phyloP scores from a whole-genome alignment of 2,797 vertebrate species.

The Brotula barbata region DNA sequence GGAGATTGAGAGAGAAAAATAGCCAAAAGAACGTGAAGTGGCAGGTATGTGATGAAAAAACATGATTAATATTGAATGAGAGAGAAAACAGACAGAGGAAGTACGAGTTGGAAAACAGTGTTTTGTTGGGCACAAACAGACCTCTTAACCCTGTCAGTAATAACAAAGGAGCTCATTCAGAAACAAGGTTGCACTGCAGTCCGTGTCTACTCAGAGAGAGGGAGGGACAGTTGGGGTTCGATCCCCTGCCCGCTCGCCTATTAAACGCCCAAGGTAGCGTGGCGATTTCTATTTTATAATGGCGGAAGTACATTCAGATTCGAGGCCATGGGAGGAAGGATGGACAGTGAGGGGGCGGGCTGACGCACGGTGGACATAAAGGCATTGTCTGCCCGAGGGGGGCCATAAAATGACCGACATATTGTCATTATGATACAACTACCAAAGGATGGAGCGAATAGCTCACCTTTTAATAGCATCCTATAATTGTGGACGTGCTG shows the following conservation, averaged over 20 bases:
- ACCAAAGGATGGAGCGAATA: too few species aligned
- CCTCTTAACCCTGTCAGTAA: conserved; percentile 49
- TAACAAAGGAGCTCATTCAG: conserved; percentile 50
- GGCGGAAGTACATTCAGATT: conserved; percentile 45
- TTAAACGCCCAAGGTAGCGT: conserved; percentile 54
- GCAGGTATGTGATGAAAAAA: too few species aligned
- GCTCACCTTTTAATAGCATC: too few species aligned
- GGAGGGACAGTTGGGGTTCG: conserved; percentile 38
- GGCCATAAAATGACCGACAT: conserved; percentile 28
- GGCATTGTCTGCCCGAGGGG: conserved; percentile 14
- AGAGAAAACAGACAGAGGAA: conserved; percentile 2
- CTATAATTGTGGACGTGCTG: too few species aligned
- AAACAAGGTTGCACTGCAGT: conserved; percentile 55
- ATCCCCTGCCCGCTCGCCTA: conserved; percentile 34
- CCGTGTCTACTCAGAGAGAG: conserved; percentile 12
- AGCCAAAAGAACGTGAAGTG: conserved; percentile 19
- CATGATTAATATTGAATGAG: conserved; percentile 17
- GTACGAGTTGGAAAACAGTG: conserved; percentile 26
- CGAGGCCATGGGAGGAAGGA: conserved; percentile 36
- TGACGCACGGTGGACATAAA: not conserved
- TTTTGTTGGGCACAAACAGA: conserved; percentile 43
- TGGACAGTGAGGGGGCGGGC: too few species aligned
- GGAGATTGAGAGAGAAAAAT: not conserved
- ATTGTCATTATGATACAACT: not conserved
- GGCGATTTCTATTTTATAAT: conserved; percentile 47